Evolutionary conservation across 2,797 vertebrate genomes (phyloP), one percentile per base, ranked within the genome.

Genomic region (Ispidina picta): DNA sequence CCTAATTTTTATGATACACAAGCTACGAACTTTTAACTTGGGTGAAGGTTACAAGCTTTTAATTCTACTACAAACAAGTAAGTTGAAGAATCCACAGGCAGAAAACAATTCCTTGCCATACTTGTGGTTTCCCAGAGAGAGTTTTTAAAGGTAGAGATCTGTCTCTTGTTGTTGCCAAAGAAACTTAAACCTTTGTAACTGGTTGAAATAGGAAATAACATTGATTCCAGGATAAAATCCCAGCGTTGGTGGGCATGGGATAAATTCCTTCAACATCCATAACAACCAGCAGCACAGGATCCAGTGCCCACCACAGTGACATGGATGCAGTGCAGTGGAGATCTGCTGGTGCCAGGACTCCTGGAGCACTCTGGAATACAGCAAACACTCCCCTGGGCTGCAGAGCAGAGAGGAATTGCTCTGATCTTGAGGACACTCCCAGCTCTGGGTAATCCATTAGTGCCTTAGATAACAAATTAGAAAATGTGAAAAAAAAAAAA

Each of bases 21-120:
- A 54, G 33, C 54, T 92, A 55, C 11, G 26, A 65, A 81, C 25
- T 85, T 74, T 86, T 86, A 72, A 44, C 60, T 74, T 31, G 23
- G 17, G 28, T 64, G 59, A 78, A 37, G 22, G 17, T 8, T 18
- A 12, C 0, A 14, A 62, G 20, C 21, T 82, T 88, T 73, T 55
- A 68, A 64, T 88, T 83, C 39, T 28, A 9, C n/a, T 41, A 25
- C 15, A 70, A 75, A 70, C 17, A 29, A 82, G 33, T 35, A 37
- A 68, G 15, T 19, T n/a, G 51, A 69, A 82, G 59, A 52, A 64
- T 13, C 62, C 37, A 43, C 4, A 70, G 44, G 71, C 15, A 49
- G 29, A 75, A 82, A 76, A 12, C 15, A 65, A 35, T 66, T 73
- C 39, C 31, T 66, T 81, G 43, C 6, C 29, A n/a, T 48, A 4